These are phyloP conservation scores for Parnassius smintheus DNA, from an alignment of 2,888 invertebrate genomes.

Conservation along the genomic window DNA sequence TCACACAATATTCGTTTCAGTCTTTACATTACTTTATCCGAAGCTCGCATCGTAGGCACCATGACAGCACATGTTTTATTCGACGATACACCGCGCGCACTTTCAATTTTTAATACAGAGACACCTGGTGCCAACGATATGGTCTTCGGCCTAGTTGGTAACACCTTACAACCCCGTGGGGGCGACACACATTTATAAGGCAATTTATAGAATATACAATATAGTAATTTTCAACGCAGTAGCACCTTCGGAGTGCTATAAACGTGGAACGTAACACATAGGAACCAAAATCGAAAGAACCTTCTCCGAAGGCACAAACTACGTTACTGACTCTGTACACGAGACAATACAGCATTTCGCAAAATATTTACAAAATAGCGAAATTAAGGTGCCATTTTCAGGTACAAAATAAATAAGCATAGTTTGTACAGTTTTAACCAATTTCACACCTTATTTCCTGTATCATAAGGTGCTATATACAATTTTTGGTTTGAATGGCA, in stretches of 20 bases:
- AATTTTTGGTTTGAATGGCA: conserved; percentile 9
- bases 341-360: conserved; percentile 10
- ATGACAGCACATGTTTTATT: background rate
- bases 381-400: conserved; percentile 41
- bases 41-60: conserved; percentile 2
- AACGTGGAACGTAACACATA: conserved; percentile 6
- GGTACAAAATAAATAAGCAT: conserved; percentile 37
- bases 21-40: conserved; percentile 16
- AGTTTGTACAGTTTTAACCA: conserved; percentile 26
- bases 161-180: conserved; percentile 38
- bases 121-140: conserved; percentile 1
- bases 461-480: conserved; percentile 15
- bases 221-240: conserved; percentile 29
- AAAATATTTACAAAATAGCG: conserved; percentile 36
- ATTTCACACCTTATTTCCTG: conserved; percentile 15
- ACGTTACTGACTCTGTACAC: conserved; percentile 13
- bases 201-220: conserved; percentile 50
- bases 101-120: background rate
- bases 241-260: conserved; percentile 9
- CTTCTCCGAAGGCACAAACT: conserved; percentile 18
- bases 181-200: conserved; percentile 57
- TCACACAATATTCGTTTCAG: conserved; percentile 19
- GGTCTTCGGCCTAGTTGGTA: conserved; percentile 40
- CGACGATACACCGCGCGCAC: background rate
- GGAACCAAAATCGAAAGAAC: conserved; percentile 12